Percentiles rank a stretch among this genome's conserved stretches.
phyloP scores from a whole-genome alignment of 2,797 vertebrate species.

The Sebastes glaucus region DNA sequence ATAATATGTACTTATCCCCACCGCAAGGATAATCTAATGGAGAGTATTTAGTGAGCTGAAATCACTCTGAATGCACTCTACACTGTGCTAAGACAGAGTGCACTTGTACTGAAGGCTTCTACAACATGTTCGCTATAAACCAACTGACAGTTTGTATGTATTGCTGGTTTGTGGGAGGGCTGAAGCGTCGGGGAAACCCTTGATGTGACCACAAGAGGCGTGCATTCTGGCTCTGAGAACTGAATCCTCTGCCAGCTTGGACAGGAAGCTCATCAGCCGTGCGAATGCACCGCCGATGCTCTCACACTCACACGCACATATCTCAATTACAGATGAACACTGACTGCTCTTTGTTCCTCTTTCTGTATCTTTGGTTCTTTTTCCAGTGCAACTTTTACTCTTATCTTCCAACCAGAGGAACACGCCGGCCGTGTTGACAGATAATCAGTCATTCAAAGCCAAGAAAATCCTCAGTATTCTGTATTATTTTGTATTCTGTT shows the following conservation, averaged over 20 bases:
- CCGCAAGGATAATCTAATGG: neutral
- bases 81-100: neutral
- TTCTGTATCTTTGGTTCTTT: neutral
- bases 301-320: neutral
- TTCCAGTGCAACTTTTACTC: neutral
- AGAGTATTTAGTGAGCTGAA: neutral
- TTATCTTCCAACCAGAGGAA: neutral
- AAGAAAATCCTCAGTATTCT: neutral
- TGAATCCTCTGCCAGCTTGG: constrained; percentile 25
- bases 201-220: constrained; percentile 1
- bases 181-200: constrained; percentile 35
- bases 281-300: neutral
- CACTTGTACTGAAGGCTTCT: neutral
- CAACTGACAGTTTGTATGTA: neutral
- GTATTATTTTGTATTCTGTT: neutral
- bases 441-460: neutral
- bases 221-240: constrained; percentile 15
- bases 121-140: neutral
- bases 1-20: neutral
- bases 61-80: neutral
- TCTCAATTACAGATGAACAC: constrained; percentile 12
- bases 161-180: constrained; percentile 18
- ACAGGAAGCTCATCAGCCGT: constrained; percentile 28
- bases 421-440: neutral
- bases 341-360: neutral